A percentile compares a stretch with the other conserved stretches of the same genome.
Evolutionary conservation across 2,888 invertebrate genomes (phyloP).

Genomic region (Synanthedon vespiformis): DNA sequence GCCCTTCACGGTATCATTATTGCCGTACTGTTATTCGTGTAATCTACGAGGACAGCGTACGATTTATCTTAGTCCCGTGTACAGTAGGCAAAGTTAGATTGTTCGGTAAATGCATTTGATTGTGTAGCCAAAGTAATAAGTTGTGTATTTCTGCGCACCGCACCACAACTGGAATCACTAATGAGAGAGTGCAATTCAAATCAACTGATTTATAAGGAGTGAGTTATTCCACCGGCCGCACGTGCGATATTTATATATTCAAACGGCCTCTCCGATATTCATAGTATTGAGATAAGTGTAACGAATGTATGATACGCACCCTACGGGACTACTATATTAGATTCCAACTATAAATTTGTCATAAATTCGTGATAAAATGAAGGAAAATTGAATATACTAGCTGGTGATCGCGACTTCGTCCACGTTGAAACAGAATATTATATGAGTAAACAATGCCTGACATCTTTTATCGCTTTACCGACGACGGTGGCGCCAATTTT

Average conservation of each 20-base stretch:
- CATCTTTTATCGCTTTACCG: no score
- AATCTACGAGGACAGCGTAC: slow-evolving; percentile 30
- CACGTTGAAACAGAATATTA: no score
- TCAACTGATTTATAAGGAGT: slow-evolving; percentile 66
- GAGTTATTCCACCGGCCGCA: slow-evolving; percentile 50
- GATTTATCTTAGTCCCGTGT: slow-evolving; percentile 15
- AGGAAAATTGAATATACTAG: no score
- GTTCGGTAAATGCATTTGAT: slow-evolving; percentile 41
- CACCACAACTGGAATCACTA: slow-evolving; percentile 55
- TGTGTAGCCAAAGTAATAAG: slow-evolving; percentile 62
- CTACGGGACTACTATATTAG: slow-evolving; percentile 11
- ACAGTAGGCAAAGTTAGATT: slow-evolving; percentile 31
- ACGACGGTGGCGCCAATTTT: no score
- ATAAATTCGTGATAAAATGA: not conserved
- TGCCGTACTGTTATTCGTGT: slow-evolving; percentile 13
- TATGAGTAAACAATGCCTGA: no score
- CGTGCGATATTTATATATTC: slow-evolving; percentile 57
- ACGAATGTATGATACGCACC: slow-evolving; percentile 25
- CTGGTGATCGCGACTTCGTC: no score
- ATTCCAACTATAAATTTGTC: slow-evolving; percentile 1
- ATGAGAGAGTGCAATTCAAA: slow-evolving; percentile 64
- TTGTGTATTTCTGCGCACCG: slow-evolving; percentile 52
- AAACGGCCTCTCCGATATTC: slow-evolving; percentile 46
- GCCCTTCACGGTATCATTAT: not conserved
- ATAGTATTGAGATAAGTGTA: slow-evolving; percentile 33